These are phyloP conservation scores for Sanderia malayensis DNA, from an alignment of 30 jellyfish, hydroid and myxozoan species.

Conservation along the genomic window DNA sequence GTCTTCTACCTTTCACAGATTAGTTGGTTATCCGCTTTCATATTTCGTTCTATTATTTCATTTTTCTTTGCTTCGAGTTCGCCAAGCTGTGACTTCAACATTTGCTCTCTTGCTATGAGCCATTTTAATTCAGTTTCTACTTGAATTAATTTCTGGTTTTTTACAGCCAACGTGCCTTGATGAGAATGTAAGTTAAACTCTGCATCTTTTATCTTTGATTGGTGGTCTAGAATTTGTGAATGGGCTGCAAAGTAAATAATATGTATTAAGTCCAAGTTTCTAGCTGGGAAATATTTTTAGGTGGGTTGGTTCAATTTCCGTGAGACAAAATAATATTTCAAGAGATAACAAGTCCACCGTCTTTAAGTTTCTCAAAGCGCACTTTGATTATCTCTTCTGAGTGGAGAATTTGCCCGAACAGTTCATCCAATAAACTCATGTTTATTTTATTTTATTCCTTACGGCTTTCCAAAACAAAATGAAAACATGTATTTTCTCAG, in stretches of 20 bases:
- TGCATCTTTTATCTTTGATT: constrained; percentile 50
- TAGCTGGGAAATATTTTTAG: background rate
- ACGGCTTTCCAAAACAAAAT: background rate
- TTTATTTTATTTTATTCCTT: background rate
- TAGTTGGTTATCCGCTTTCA: no score
- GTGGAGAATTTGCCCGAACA: constrained; percentile 78
- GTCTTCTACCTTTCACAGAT: background rate
- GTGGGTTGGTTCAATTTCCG: background rate
- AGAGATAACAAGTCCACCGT: constrained; percentile 28
- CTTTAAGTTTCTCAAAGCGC: constrained; percentile 73
- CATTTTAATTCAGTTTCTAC: constrained; percentile 67
- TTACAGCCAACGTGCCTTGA: constrained; percentile 49
- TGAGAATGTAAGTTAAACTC: constrained; percentile 54
- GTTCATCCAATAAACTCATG: constrained; percentile 80
- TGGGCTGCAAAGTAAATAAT: constrained; percentile 26
- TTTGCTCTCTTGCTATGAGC: constrained; percentile 45
- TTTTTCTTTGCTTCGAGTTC: constrained; percentile 11
- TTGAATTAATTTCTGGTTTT: constrained; percentile 50
- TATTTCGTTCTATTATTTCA: background rate
- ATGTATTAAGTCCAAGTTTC: no score
- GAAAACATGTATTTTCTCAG: background rate
- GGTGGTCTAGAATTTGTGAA: constrained; percentile 59
- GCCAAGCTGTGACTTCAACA: constrained; percentile 16
- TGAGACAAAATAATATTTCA: background rate
- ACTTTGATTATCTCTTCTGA: constrained; percentile 83